These are phyloP conservation scores for Drosophila varians DNA, from an alignment of 1,140 invertebrate species.

Conservation along the genomic window DNA sequence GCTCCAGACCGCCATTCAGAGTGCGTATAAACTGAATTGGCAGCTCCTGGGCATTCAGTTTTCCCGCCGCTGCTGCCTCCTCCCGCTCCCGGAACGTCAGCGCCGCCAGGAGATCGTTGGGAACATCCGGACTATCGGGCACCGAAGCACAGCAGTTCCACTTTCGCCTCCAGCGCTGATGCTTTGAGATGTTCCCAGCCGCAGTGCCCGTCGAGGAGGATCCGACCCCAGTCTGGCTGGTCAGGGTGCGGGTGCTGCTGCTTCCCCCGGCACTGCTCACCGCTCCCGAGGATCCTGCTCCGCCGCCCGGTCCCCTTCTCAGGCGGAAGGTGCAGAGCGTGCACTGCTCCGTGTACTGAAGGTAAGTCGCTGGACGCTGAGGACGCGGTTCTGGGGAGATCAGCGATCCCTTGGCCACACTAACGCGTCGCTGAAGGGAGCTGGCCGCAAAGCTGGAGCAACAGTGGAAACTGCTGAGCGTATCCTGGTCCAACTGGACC, in stretches of 20 bases:
- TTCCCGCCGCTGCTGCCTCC: conserved; percentile 38
- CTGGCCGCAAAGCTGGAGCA: conserved; percentile 73
- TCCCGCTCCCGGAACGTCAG: conserved; percentile 59
- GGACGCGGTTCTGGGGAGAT: conserved; percentile 45
- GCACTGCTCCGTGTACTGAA: conserved; percentile 81
- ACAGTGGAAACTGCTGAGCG: conserved; percentile 72
- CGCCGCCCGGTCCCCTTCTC: conserved; percentile 50
- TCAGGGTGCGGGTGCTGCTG: conserved; percentile 57
- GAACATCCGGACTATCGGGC: conserved; percentile 85
- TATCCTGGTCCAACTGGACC: conserved; percentile 32
- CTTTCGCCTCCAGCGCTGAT: conserved; percentile 84
- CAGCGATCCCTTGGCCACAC: conserved; percentile 62
- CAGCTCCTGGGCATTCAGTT: conserved; percentile 65
- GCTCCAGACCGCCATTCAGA: conserved; percentile 48
- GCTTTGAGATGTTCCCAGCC: conserved; percentile 76
- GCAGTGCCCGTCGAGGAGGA: conserved; percentile 46
- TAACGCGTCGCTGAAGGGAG: conserved; percentile 67
- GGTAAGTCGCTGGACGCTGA: conserved; percentile 55
- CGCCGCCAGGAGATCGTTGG: conserved; percentile 75
- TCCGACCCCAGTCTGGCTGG: conserved; percentile 48
- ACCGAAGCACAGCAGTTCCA: conserved; percentile 86
- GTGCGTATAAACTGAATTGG: conserved; percentile 75
- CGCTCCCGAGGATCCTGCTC: conserved; percentile 18
- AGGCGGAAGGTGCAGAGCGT: conserved; percentile 80
- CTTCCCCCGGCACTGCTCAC: conserved; percentile 47